These are phyloP conservation scores for Valencia hispanica DNA, from an alignment of 2,797 vertebrate genomes.

Conservation along the genomic window DNA sequence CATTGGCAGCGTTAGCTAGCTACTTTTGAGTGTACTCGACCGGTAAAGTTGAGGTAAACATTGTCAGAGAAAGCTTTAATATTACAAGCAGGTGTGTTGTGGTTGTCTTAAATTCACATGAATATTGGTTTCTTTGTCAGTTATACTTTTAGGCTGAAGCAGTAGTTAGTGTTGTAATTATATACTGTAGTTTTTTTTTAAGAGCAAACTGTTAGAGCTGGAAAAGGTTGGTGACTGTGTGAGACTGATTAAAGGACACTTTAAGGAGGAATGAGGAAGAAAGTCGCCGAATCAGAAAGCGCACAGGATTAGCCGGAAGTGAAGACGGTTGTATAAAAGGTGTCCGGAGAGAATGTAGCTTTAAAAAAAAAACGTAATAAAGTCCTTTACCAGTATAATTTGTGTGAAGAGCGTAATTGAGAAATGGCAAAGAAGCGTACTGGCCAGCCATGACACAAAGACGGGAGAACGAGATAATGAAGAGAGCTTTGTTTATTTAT, in stretches of 20 bases:
- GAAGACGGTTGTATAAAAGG: neutral
- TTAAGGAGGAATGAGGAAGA: slow-evolving; percentile 1
- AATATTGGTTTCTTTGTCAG: neutral
- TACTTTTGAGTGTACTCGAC: slow-evolving; percentile 16
- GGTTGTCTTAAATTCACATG: neutral
- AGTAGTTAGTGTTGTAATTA: neutral
- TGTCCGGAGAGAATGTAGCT: neutral
- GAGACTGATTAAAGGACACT: neutral
- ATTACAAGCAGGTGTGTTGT: neutral
- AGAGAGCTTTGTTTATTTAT: neutral
- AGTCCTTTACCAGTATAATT: neutral
- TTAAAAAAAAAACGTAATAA: too few relatives aligned
- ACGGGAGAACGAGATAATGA: neutral
- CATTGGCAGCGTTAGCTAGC: slow-evolving; percentile 49
- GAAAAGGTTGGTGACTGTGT: neutral
- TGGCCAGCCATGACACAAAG: neutral
- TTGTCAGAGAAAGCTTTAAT: neutral
- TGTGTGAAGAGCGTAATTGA: too few relatives aligned
- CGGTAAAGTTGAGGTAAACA: slow-evolving; percentile 31
- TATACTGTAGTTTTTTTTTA: too few relatives aligned
- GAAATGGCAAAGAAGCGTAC: neutral
- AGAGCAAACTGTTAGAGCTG: neutral
- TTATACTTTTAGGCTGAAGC: neutral
- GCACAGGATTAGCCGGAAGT: neutral
- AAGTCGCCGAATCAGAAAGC: neutral